These are phyloP conservation scores for Rhinolophus sinicus DNA, from an alignment of 2,113 vertebrate genomes.

Conservation along the genomic window DNA sequence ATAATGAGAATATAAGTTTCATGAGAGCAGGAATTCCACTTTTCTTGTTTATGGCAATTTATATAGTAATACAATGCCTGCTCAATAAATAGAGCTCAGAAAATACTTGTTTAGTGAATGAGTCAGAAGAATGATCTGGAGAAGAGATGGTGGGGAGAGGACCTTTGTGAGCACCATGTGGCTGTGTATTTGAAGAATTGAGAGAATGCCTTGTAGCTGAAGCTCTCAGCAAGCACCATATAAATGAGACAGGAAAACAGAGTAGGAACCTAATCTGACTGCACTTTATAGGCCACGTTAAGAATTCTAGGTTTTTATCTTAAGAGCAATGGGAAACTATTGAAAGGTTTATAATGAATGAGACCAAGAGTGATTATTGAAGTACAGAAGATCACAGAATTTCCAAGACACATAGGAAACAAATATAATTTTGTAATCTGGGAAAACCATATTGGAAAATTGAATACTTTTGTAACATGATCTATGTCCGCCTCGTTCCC, in stretches of 20 bases:
- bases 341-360: background rate
- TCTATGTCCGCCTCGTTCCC: background rate
- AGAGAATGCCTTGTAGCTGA: background rate
- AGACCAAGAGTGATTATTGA: background rate
- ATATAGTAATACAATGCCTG: background rate
- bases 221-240: background rate
- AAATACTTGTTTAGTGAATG: background rate
- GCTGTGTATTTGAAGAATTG: background rate
- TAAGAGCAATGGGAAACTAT: background rate
- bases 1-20: background rate
- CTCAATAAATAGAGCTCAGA: background rate
- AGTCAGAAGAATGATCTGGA: constrained; percentile 18
- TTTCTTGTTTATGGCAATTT: background rate
- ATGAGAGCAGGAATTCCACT: background rate
- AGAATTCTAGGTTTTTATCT: constrained; percentile 9
- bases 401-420: background rate
- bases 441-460: background rate
- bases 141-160: background rate
- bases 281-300: background rate
- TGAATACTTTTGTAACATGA: background rate
- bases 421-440: background rate
- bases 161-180: background rate
- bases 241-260: background rate
- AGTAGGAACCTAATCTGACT: background rate
- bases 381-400: background rate